phyloP scores from a whole-genome alignment of 2,888 invertebrate genomes.

The Entomobrya multifasciata region DNA sequence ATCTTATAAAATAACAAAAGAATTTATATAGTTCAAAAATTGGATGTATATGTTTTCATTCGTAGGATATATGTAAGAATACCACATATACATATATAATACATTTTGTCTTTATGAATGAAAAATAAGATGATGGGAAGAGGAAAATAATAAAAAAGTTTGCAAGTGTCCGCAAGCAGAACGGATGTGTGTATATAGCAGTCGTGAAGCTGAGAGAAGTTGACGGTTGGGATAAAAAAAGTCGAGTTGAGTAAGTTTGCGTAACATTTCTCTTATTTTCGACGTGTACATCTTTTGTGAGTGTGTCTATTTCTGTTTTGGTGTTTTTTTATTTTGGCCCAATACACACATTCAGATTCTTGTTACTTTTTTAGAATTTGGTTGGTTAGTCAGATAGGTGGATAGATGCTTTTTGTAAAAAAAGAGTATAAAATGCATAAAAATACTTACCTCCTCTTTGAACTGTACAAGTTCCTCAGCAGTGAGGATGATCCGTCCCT shows the following conservation, averaged over 20 bases:
- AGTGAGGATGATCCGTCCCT: slow-evolving; percentile 70
- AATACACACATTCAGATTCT: no score
- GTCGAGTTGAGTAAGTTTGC: not conserved
- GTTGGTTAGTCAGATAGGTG: not conserved
- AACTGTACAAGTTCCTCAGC: slow-evolving; percentile 76
- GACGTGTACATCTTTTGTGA: no score
- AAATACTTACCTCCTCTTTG: slow-evolving; percentile 75
- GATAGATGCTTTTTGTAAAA: not conserved
- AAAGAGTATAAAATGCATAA: no score
- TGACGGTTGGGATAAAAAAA: not conserved
- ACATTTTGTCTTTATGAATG: no score
- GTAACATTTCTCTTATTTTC: no score
- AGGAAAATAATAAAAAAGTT: not conserved
- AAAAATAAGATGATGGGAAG: no score
- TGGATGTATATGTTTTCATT: no score
- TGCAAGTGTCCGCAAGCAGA: slow-evolving; percentile 12
- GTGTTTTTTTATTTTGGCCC: no score
- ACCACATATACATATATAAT: no score
- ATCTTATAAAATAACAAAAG: not conserved
- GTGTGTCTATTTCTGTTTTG: no score
- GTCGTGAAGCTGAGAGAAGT: not conserved
- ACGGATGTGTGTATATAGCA: slow-evolving; percentile 1
- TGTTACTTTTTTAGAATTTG: no score
- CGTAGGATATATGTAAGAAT: not conserved
- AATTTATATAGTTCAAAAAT: no score